A percentile compares a stretch with the other conserved stretches of the same genome.
Conservation (phyloP, 2,797 vertebrate species). For the Bucorvus abyssinicus region DNA sequence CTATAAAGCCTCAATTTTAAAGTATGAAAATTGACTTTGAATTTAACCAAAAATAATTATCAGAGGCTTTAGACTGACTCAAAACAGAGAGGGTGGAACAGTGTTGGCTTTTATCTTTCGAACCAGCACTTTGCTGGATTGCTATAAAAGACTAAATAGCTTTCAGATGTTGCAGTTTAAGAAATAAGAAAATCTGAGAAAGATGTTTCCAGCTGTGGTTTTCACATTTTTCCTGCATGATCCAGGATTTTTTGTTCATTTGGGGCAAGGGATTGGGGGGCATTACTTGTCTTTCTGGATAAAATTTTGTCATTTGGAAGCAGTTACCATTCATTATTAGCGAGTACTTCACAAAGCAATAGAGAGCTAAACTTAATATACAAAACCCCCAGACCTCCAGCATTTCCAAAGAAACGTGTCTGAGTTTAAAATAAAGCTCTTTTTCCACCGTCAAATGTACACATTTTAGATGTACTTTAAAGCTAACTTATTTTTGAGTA, state of each 20-base stretch:
- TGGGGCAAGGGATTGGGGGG: neutral
- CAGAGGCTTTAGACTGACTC: neutral
- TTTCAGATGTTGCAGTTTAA: slow-evolving; percentile 48
- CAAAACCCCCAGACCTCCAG: neutral
- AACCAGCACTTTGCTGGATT: neutral
- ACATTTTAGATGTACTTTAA: neutral
- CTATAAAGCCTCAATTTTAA: neutral
- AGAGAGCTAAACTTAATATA: neutral
- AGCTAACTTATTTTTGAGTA: neutral
- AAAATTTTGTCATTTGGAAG: slow-evolving; percentile 38
- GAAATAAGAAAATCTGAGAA: neutral
- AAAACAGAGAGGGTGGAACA: neutral
- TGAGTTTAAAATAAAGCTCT: neutral
- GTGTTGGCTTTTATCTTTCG: neutral
- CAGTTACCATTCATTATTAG: neutral
- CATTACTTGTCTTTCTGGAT: slow-evolving; percentile 37
- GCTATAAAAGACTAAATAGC: slow-evolving; percentile 31
- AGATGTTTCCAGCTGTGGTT: slow-evolving; percentile 38
- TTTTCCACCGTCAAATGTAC: neutral
- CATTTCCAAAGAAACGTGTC: neutral
- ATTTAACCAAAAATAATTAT: neutral
- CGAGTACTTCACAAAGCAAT: slow-evolving; percentile 4
- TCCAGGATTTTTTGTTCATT: neutral
- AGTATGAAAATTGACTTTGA: neutral
- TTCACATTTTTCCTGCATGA: neutral